Evolutionary conservation across 1,140 invertebrate genomes (phyloP).

Genomic region (Pseudomyrmex flavicornis): DNA sequence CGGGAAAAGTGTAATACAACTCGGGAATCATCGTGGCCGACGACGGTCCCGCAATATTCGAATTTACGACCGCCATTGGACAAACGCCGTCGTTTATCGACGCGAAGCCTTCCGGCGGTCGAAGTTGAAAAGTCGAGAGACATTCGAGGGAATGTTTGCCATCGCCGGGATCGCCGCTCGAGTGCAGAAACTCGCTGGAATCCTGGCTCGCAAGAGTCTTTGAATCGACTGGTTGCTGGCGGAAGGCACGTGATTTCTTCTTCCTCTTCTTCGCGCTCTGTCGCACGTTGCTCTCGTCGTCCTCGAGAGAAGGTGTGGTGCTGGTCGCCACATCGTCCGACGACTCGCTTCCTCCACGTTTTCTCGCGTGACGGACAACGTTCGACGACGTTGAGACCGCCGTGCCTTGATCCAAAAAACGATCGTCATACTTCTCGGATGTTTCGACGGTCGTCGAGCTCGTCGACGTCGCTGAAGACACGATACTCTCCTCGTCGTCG

Average conservation of each 20-base stretch:
- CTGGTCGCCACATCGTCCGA: constrained; percentile 2
- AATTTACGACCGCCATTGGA: constrained; percentile 19
- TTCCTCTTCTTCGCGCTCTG: too few relatives aligned
- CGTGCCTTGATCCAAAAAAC: background rate
- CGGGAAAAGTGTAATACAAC: constrained; percentile 7
- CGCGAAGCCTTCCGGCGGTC: constrained; percentile 10
- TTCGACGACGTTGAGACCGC: background rate
- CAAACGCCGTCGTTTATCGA: constrained; percentile 2
- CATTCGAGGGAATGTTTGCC: background rate
- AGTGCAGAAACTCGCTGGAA: background rate
- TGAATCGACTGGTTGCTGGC: background rate
- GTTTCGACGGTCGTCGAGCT: background rate
- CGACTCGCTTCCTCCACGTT: background rate
- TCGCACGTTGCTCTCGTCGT: background rate
- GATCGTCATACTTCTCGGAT: constrained; percentile 32
- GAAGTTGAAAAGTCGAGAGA: constrained; percentile 21
- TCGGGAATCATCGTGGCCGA: background rate
- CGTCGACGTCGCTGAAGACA: constrained; percentile 21
- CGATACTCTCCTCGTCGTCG: constrained; percentile 59
- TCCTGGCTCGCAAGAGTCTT: background rate
- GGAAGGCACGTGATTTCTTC: constrained; percentile 12
- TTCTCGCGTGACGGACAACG: background rate
- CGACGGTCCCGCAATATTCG: constrained; percentile 1
- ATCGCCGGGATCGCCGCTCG: background rate
- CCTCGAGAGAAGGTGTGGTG: background rate